Evolutionary conservation across 2,888 invertebrate genomes (phyloP).

Genomic region (Geotrupes spiniger): DNA sequence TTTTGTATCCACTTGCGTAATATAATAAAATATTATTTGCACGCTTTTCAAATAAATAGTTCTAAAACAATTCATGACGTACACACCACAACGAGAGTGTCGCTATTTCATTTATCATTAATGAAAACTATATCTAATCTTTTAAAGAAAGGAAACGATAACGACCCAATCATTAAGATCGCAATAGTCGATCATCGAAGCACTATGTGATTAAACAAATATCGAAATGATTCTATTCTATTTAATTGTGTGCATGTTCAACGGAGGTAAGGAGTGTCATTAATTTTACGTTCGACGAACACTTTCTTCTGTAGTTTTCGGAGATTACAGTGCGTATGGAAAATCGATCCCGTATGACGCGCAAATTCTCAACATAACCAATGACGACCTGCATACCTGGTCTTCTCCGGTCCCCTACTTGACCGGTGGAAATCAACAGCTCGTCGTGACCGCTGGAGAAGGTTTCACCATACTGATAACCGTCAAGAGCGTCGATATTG

Average conservation of each 20-base stretch:
- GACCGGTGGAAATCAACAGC: neutral
- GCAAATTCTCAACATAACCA: neutral
- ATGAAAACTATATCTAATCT: conserved; percentile 61
- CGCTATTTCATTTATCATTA: no score
- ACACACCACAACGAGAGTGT: no score
- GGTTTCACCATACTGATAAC: conserved; percentile 32
- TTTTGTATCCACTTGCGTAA: no score
- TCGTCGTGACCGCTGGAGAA: neutral
- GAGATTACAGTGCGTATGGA: neutral
- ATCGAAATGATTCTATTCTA: conserved; percentile 1
- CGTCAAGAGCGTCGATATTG: conserved; percentile 20
- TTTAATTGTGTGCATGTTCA: neutral
- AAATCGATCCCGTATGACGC: neutral
- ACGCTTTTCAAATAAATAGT: no score
- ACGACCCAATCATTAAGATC: conserved; percentile 36
- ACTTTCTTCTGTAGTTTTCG: no score
- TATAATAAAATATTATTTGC: no score
- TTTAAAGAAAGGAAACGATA: conserved; percentile 51
- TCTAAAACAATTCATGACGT: no score
- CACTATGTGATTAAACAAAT: neutral
- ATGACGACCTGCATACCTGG: neutral
- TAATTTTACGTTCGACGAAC: neutral
- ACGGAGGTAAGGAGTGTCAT: neutral
- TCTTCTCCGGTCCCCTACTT: neutral
- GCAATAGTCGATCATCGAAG: neutral